Evolutionary conservation across 2,113 vertebrate genomes (phyloP).

Genomic region (Sylvia atricapilla): DNA sequence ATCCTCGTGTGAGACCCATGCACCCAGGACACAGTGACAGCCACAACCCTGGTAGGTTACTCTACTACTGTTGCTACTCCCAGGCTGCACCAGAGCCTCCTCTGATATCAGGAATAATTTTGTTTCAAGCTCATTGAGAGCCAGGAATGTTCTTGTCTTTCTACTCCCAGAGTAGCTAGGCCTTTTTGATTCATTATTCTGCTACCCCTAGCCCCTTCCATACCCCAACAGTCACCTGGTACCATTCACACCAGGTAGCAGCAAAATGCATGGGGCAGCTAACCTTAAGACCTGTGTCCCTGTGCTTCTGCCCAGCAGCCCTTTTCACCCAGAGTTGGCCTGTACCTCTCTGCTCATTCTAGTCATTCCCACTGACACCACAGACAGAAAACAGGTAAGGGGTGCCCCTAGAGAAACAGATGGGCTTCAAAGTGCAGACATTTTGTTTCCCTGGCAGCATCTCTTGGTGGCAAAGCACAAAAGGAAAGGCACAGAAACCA

Average conservation of each 20-base stretch:
- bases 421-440: not conserved
- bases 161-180: not conserved
- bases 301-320: not conserved
- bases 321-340: not conserved
- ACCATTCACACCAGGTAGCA: not conserved
- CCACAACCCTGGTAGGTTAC: not conserved
- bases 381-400: not conserved
- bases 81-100: not conserved
- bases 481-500: not conserved
- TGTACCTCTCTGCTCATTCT: not conserved
- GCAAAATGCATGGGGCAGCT: not conserved
- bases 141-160: not conserved
- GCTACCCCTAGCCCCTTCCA: not conserved
- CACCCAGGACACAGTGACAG: not conserved
- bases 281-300: not conserved
- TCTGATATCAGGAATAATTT: not conserved
- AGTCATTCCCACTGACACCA: not conserved
- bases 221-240: rapidly evolving
- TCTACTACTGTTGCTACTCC: not conserved
- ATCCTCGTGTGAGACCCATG: not conserved
- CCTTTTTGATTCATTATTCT: not conserved
- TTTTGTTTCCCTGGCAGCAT: not conserved
- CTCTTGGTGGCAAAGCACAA: not conserved
- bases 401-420: not conserved
- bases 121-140: not conserved